Evolutionary conservation across 92 coral and sea anemone species (phyloP), one percentile per base, ranked within the genome.

Genomic region (Actinostola sp.): DNA sequence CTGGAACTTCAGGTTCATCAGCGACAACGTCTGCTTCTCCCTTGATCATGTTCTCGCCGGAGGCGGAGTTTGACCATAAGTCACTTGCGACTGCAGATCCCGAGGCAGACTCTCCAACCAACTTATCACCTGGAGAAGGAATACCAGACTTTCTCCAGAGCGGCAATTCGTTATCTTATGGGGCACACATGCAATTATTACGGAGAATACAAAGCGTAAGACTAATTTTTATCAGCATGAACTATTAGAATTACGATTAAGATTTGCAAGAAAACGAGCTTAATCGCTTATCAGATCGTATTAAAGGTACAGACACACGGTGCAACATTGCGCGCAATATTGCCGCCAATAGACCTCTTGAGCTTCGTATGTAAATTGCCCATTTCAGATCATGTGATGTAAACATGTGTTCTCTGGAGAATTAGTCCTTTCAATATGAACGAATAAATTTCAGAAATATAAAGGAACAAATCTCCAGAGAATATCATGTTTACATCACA

Each of bases 1-100:
- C 67, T 20, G 89, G 81, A 49, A 86, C 71, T 5, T 56, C 84
- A 0, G 82, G 63, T 24, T 53, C 61, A 0, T 50, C 52, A 42
- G 72, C 71, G 36, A 78, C 80, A 36, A 78, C 67, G n/a, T 70
- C 92, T 0, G 84, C 60, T 55, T 79, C 87, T 21, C 89, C 96
- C 72, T 82, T 77, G 58, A 73, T 48, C 71, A 65, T 70, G 55
- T 86, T 84, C 4, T 78, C 91, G 49, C 77, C 87, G 23, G 91
- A 82, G 25, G 73, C 76, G 32, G 88, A 76, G 12, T 67, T 46
- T 14, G 89, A 83, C 72, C 89, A 77, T 26, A 63, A 83, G 28
- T 71, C 87, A 43, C 68, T 76, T 41, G 76, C 70, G 21, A 24
- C 34, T 10, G 75, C 87, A 23, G 84, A 81, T 0, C 83, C 91